Percentiles rank a stretch among this genome's conserved stretches.
These are phyloP conservation scores for Ptiloglossa arizonensis DNA, from an alignment of 1,140 invertebrate species.

Conservation along the genomic window DNA sequence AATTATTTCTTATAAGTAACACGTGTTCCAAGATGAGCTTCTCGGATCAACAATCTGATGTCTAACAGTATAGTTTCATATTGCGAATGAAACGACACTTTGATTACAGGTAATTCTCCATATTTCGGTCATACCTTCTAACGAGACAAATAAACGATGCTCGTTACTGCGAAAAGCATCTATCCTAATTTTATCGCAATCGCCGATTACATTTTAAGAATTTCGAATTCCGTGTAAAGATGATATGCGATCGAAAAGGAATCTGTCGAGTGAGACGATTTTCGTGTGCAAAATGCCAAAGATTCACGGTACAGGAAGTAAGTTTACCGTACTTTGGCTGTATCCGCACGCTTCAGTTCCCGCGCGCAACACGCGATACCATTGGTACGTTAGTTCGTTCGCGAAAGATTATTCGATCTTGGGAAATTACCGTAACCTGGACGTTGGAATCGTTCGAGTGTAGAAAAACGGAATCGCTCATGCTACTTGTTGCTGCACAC, in stretches of 20 bases:
- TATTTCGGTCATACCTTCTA: too few species aligned
- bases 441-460: not conserved
- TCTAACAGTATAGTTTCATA: too few species aligned
- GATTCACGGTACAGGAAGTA: not conserved
- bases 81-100: too few species aligned
- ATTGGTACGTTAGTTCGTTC: not conserved
- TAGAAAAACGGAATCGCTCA: not conserved
- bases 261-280: not conserved
- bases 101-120: too few species aligned
- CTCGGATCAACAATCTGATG: too few species aligned
- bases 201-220: too few species aligned
- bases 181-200: too few species aligned
- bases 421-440: slow-evolving; percentile 8
- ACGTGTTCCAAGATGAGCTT: too few species aligned
- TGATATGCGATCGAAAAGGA: not conserved
- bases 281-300: not conserved
- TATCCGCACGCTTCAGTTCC: slow-evolving; percentile 24
- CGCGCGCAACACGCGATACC: not conserved
- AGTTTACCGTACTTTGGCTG: slow-evolving; percentile 15
- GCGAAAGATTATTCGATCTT: slow-evolving; percentile 29
- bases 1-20: too few species aligned
- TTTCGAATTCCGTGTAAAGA: too few species aligned
- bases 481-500: not conserved
- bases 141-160: too few species aligned
- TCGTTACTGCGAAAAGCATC: too few species aligned